Base-by-base conservation (phyloP, 2,797 vertebrate species). In the Tarsius wallacei region DNA sequence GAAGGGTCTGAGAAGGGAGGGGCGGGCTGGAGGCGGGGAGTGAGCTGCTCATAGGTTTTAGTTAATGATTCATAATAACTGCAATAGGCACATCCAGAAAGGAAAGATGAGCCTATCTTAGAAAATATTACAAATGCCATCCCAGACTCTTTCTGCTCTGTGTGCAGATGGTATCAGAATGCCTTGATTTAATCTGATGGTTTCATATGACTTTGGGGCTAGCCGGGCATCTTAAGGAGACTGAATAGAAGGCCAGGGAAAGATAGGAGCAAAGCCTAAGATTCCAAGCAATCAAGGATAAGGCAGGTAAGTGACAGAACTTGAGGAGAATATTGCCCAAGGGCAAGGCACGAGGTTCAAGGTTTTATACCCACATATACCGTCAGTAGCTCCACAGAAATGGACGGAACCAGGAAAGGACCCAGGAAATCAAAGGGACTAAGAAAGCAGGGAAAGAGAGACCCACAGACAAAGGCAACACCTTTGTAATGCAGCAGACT, bases 11-110 rank as follows among this genome's bases (percentile, higher is more conserved):
- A 93, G 33, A 87, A 86, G 73, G 64, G 93, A 90, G 73, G 66
- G 88, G 91, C 0, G 1, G 51, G 55, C 51, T 24, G 64, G 36
- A 91, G 74, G 86, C 63, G 66, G 70, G 14, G 55, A 36, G 2
- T 2, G 12, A 97, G 84, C 91, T 93, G 24, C 84, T 90, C 66
- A 28, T 21, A 55, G 61, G 76, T 87, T 91, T 78, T 89, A 95
- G 81, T 93, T 94, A 96, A 70, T 92, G 95, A 93, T 68, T 96
- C 91, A 93, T 51, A 95, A 90, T 93, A 89, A 55, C 82, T 92
- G 17, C 93, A 86, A 96, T 70, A 82, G 36, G 73, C 59, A 70
- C 64, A 49, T 77, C 91, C 5, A 1, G 77, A 87, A 93, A 93
- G 94, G 74, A 95, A 73, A 80, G 77, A 87, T 17, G 36, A 94